phyloP scores from a whole-genome alignment of 2,888 invertebrate species.

The Phania funesta region DNA sequence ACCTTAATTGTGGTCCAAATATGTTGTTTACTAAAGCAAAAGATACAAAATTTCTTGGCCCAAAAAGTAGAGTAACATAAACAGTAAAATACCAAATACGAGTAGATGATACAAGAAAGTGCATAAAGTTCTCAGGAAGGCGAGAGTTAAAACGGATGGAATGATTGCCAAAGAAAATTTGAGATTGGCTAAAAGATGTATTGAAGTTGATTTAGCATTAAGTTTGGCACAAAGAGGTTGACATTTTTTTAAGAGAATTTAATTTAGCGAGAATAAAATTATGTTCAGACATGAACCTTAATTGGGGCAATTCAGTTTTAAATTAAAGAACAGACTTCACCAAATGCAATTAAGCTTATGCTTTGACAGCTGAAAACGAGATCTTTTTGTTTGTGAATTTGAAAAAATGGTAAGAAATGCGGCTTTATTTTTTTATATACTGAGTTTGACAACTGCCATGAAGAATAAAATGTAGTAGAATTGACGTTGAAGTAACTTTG shows the following conservation, averaged over 20 bases:
- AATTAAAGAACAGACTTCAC: too few species aligned
- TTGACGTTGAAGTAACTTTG: too few species aligned
- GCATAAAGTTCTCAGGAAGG: background rate
- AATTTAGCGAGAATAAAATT: slow-evolving; percentile 9
- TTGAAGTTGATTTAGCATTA: background rate
- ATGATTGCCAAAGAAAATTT: background rate
- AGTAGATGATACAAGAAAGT: slow-evolving; percentile 16
- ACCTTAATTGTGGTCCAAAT: slow-evolving; percentile 24
- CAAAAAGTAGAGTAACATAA: slow-evolving; percentile 13
- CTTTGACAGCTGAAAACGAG: too few species aligned
- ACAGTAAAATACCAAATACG: background rate
- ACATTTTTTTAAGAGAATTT: too few species aligned
- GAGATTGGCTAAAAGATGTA: background rate
- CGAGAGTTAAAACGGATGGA: background rate
- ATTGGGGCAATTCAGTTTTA: too few species aligned
- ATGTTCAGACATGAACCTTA: too few species aligned
- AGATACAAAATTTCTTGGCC: slow-evolving; percentile 7
- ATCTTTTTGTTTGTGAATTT: too few species aligned
- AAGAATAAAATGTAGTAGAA: too few species aligned
- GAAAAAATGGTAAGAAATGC: too few species aligned
- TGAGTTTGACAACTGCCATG: too few species aligned
- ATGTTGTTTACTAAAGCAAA: slow-evolving; percentile 26
- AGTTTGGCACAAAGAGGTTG: background rate
- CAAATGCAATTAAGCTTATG: too few species aligned
- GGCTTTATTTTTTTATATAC: too few species aligned